Evolutionary conservation across 2,113 vertebrate species (phyloP).

Genomic region (Copsychus sechellarum): DNA sequence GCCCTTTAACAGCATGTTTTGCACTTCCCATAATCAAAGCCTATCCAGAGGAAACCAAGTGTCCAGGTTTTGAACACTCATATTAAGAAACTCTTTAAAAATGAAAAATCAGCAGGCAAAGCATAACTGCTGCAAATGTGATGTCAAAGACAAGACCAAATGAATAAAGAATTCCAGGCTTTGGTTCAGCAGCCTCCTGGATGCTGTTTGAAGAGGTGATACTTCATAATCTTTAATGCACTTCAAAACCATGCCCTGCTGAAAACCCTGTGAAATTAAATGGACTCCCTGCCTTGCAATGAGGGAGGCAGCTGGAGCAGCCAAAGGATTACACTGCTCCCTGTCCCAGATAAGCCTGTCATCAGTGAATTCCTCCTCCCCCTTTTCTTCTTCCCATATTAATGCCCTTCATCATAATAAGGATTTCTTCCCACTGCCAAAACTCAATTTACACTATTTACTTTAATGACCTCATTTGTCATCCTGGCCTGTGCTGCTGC

Average conservation of each 20-base stretch:
- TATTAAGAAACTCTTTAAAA: background rate
- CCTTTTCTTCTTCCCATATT: background rate
- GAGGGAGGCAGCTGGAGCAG: background rate
- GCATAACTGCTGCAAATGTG: background rate
- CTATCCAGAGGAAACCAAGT: background rate
- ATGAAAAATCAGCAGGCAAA: background rate
- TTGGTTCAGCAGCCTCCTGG: background rate
- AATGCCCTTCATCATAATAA: slow-evolving; percentile 37
- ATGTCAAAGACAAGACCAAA: background rate
- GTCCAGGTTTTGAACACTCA: background rate
- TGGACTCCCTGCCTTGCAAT: background rate
- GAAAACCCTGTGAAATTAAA: background rate
- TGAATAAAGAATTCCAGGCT: background rate
- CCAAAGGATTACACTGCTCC: background rate
- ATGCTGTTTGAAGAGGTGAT: background rate
- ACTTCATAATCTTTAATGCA: background rate
- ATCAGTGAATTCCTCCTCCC: background rate
- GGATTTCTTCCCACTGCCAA: slow-evolving; percentile 19
- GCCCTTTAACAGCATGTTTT: background rate
- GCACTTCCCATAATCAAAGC: background rate
- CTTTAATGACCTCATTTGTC: slow-evolving; percentile 60
- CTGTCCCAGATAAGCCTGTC: background rate
- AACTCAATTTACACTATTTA: slow-evolving; percentile 56
- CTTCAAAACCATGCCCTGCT: background rate
- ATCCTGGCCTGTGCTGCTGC: slow-evolving; percentile 18